These are phyloP conservation scores for Pleuronectes platessa DNA, from an alignment of 2,113 vertebrate species.

Conservation along the genomic window DNA sequence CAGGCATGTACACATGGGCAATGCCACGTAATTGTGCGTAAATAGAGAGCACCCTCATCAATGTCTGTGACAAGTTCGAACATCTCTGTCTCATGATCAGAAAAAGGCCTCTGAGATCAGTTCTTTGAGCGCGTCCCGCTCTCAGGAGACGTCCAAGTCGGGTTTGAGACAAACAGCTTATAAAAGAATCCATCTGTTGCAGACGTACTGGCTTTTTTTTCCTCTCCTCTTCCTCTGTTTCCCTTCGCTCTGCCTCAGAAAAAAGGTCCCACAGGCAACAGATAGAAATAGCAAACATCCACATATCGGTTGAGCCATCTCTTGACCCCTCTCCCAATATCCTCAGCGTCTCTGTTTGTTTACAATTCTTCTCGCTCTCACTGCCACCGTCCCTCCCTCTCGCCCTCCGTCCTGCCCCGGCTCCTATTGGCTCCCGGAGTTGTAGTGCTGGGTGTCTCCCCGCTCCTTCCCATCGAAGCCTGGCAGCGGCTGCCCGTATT, in stretches of 20 bases:
- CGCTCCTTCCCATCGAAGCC: conserved; percentile 85
- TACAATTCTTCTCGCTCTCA: conserved; percentile 63
- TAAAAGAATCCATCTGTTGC: conserved; percentile 52
- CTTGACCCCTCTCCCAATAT: conserved; percentile 72
- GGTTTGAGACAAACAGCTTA: conserved; percentile 56
- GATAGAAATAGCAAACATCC: conserved; percentile 74
- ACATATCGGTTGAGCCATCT: conserved; percentile 67
- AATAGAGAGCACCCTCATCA: conserved; percentile 42
- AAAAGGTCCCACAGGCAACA: conserved; percentile 70
- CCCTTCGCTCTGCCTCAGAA: conserved; percentile 54
- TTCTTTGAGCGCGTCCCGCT: conserved; percentile 28
- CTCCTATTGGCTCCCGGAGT: conserved; percentile 87
- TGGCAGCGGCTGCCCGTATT: conserved; percentile 91
- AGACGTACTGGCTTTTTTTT: conserved; percentile 29
- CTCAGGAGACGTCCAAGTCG: conserved; percentile 21
- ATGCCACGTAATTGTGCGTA: conserved; percentile 71
- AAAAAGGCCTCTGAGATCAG: conserved; percentile 36
- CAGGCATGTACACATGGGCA: conserved; percentile 62
- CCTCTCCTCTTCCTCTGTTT: conserved; percentile 46
- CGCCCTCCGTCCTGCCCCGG: conserved; percentile 53
- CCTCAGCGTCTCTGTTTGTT: conserved; percentile 66
- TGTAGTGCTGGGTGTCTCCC: conserved; percentile 88
- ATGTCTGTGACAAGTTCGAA: conserved; percentile 36
- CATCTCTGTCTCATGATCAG: conserved; percentile 32
- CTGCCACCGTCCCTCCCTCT: conserved; percentile 48